Evolutionary conservation across 2,113 vertebrate species (phyloP).

Genomic region (Phalacrocorax pelagicus): DNA sequence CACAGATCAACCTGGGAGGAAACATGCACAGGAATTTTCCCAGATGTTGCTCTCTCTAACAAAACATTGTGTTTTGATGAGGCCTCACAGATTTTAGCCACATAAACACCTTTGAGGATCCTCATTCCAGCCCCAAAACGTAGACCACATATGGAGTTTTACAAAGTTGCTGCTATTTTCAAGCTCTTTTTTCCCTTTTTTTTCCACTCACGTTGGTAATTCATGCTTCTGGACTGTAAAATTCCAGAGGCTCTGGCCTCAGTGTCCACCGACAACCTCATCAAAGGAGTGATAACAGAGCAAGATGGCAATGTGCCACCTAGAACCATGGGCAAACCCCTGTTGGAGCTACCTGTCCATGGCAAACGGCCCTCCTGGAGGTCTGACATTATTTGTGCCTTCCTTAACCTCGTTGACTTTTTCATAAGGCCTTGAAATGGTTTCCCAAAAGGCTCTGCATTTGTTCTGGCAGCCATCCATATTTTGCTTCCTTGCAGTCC

Average conservation of each 20-base stretch:
- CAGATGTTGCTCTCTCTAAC: not conserved
- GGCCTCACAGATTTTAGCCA: not conserved
- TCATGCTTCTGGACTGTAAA: not conserved
- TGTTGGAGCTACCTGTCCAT: not conserved
- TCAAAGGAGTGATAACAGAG: not conserved
- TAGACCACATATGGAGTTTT: not conserved
- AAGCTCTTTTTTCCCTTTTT: not conserved
- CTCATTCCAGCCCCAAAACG: not conserved
- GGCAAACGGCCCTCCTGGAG: not conserved
- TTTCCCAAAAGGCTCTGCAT: conserved; percentile 30
- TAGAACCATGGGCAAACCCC: not conserved
- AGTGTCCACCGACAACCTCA: not conserved
- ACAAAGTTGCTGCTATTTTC: not conserved
- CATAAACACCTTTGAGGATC: not conserved
- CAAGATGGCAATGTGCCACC: fast-evolving
- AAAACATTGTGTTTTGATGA: not conserved
- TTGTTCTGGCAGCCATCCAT: conserved; percentile 52
- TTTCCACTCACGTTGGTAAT: not conserved
- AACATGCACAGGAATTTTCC: not conserved
- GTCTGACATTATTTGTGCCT: not conserved
- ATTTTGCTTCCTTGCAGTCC: not conserved
- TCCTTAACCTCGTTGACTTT: not conserved
- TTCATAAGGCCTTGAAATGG: fast-evolving
- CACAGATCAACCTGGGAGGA: not conserved
- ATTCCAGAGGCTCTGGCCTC: not conserved